A percentile compares a stretch with the other conserved stretches of the same genome.
Conservation (phyloP, 2,888 invertebrate genomes). For the Tiliacea citrago region DNA sequence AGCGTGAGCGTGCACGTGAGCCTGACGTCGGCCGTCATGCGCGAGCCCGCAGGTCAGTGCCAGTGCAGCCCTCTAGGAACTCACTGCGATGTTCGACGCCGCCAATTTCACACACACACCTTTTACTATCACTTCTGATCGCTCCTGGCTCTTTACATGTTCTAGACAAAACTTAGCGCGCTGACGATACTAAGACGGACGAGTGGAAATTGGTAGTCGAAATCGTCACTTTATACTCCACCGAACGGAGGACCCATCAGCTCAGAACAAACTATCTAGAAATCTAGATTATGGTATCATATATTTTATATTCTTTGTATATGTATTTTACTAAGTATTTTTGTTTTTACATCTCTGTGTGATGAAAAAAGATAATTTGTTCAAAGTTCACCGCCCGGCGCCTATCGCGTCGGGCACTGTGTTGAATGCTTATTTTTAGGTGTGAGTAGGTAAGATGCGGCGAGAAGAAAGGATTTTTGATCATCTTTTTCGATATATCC, state of each 20-base stretch:
- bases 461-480: slow-evolving; percentile 93
- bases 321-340: slow-evolving; percentile 67
- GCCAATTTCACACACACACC: slow-evolving; percentile 79
- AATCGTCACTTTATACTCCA: slow-evolving; percentile 75
- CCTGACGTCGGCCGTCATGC: slow-evolving; percentile 97
- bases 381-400: slow-evolving; percentile 84
- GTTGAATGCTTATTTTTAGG: slow-evolving; percentile 89
- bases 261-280: slow-evolving; percentile 89
- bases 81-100: slow-evolving; percentile 73
- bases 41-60: slow-evolving; percentile 93
- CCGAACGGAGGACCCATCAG: slow-evolving; percentile 67
- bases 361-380: slow-evolving; percentile 88
- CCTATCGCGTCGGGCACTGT: slow-evolving; percentile 81
- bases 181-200: slow-evolving; percentile 62
- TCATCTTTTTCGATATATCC: slow-evolving; percentile 89
- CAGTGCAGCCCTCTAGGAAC: not conserved
- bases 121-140: slow-evolving; percentile 58
- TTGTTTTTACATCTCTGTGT: slow-evolving; percentile 66
- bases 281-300: slow-evolving; percentile 76
- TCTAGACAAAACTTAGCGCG: slow-evolving; percentile 62
- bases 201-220: slow-evolving; percentile 86
- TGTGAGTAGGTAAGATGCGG: slow-evolving; percentile 85
- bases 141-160: slow-evolving; percentile 58
- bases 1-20: slow-evolving; percentile 95
- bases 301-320: slow-evolving; percentile 71